Base-by-base conservation (phyloP, 1,140 invertebrate species). In the Diplogasteroides magnus region DNA sequence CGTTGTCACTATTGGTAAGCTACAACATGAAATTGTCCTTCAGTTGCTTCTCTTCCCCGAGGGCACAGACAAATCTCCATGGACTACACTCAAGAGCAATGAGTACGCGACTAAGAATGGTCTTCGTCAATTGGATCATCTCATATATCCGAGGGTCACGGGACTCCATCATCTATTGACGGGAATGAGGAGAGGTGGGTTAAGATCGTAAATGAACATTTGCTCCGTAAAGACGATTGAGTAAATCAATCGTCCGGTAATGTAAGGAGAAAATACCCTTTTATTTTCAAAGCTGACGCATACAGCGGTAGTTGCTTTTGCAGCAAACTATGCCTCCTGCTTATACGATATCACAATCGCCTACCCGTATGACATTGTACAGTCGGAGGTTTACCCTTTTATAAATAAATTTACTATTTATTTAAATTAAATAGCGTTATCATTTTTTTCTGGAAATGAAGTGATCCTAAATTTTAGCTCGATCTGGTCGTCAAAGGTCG, bases 31-130 rank as follows among this genome's bases (percentile, higher is more conserved):
- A n/a, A n/a, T n/a, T 28, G 15, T 31, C n/a, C 77, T 82, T 72
- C 74, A 86, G 83, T 82, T 94, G 29, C 84, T 94, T 26, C 86
- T 94, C 72, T 94, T 94, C 80, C 91, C 92, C 0, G 92, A 94
- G 84, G 92, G 92, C 1, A 94, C 91, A 0, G 91, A 94, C 83
- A 84, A 92, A 27, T 91, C 90, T 13, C 82, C 84, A 27, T 86
- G 85, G 31, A 91, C 80, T 29, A 76, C 76, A 15, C 37, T 61
- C 23, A 74, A 76, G 63, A 82, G 80, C 70, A 37, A 72, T 23
- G 72, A 79, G 32, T 82, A 75, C 61, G 80, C 80, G 14, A 78
- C 75, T 29, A 77, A 75, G 27, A 73, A 82, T 67, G 77, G 77
- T 26, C 64, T 82, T 2, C 60, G 65, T n/a, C 48, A 64, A 23